phyloP scores from a whole-genome alignment of 1,140 invertebrate genomes.

The Aplysia californica region DNA sequence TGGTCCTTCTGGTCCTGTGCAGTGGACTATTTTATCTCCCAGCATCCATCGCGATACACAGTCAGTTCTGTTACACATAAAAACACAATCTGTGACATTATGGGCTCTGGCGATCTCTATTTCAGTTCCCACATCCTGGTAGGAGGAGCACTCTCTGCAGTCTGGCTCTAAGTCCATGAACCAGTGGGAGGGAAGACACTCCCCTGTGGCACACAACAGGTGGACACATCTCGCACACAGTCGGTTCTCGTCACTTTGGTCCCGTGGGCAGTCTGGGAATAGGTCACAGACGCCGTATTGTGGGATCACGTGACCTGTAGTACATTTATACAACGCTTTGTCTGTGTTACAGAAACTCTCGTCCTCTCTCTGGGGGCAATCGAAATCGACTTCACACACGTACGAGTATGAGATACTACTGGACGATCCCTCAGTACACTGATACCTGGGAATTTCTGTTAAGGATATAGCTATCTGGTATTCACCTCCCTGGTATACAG shows the following conservation, averaged over 20 bases:
- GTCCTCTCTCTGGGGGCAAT: not conserved
- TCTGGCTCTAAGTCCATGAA: not conserved
- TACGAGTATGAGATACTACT: not conserved
- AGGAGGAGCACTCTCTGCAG: not conserved
- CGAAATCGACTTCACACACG: not conserved
- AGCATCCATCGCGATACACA: not conserved
- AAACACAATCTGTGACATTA: not conserved
- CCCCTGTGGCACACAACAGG: not conserved
- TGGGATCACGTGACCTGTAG: not conserved
- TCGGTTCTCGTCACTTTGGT: not conserved
- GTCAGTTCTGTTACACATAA: constrained; percentile 1
- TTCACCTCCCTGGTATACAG: too few relatives aligned
- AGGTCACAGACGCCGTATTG: not conserved
- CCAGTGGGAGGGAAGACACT: not conserved
- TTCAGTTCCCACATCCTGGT: not conserved
- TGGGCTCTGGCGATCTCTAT: not conserved
- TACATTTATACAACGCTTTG: not conserved
- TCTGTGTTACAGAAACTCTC: not conserved
- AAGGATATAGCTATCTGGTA: too few relatives aligned
- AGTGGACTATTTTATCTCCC: not conserved
- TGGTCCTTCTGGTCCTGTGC: constrained; percentile 3
- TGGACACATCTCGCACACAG: not conserved
- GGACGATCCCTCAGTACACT: too few relatives aligned
- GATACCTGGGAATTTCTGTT: too few relatives aligned
- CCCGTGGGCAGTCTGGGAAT: not conserved